phyloP scores from a whole-genome alignment of 2,888 invertebrate species.

The Pycnomerus fuliginosus region DNA sequence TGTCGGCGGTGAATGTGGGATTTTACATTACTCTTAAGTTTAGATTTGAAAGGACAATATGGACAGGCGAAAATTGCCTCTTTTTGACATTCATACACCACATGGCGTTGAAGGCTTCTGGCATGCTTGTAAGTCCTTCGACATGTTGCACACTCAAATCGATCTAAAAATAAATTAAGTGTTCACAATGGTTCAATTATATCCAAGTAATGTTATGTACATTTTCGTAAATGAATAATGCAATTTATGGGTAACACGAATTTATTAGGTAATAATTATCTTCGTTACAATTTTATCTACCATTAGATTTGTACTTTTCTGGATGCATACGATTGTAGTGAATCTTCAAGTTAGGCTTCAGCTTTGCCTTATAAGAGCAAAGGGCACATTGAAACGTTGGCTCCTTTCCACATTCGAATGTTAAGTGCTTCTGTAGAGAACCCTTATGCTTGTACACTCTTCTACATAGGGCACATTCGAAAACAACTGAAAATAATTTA shows the following conservation, averaged over 20 bases:
- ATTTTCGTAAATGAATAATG: too few species aligned
- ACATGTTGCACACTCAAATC: not conserved
- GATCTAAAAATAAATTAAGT: too few species aligned
- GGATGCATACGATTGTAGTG: too few species aligned
- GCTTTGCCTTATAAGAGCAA: too few species aligned
- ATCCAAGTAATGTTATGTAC: too few species aligned
- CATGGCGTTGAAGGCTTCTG: constrained; percentile 38
- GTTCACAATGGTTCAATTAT: too few species aligned
- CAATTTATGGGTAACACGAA: too few species aligned
- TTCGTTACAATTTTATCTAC: too few species aligned
- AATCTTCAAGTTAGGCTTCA: too few species aligned
- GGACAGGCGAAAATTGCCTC: constrained; percentile 11
- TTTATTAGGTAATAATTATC: too few species aligned
- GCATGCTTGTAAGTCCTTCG: constrained; percentile 2
- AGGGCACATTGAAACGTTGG: constrained; percentile 10
- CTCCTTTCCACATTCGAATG: constrained; percentile 42
- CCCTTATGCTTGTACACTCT: constrained; percentile 1
- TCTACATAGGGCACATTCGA: not conserved
- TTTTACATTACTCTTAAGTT: not conserved
- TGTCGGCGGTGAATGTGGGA: too few species aligned
- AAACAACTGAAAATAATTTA: constrained; percentile 3
- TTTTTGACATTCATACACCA: constrained; percentile 43
- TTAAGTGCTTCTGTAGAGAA: constrained; percentile 39
- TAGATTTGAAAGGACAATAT: constrained; percentile 1
- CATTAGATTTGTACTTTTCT: too few species aligned